These are phyloP conservation scores for Calosoma granatense DNA, from an alignment of 1,140 invertebrate genomes.

Conservation along the genomic window DNA sequence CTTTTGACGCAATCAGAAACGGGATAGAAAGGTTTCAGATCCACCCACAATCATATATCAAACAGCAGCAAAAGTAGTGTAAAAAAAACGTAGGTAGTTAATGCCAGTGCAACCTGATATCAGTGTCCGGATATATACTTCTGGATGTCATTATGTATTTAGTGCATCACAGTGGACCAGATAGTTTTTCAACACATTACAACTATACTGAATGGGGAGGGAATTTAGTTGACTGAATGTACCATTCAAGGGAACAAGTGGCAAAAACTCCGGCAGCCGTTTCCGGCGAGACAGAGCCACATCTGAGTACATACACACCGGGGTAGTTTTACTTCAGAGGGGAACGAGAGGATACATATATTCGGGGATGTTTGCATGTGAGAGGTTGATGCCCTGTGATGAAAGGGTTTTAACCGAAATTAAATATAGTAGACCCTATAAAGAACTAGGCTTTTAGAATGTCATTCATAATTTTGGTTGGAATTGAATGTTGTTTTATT, in stretches of 20 bases:
- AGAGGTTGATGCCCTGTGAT: too few species aligned
- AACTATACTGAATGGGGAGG: neutral
- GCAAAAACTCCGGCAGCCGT: constrained; percentile 26
- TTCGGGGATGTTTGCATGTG: too few species aligned
- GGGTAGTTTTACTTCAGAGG: too few species aligned
- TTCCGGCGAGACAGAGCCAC: constrained; percentile 16
- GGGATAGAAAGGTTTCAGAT: neutral
- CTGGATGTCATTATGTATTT: constrained; percentile 26
- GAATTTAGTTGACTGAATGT: neutral
- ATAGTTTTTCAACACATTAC: constrained; percentile 13
- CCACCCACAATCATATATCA: neutral
- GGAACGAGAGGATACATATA: too few species aligned
- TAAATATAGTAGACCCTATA: too few species aligned
- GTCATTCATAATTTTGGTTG: too few species aligned
- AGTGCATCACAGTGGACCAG: constrained; percentile 18
- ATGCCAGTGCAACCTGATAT: constrained; percentile 21
- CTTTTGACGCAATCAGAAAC: too few species aligned
- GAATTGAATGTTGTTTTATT: too few species aligned
- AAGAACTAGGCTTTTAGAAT: too few species aligned
- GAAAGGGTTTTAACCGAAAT: too few species aligned
- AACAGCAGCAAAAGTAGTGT: neutral
- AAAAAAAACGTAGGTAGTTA: constrained; percentile 8
- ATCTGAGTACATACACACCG: neutral
- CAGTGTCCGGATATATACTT: constrained; percentile 24
- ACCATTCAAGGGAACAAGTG: constrained; percentile 21